Evolutionary conservation across 2,113 vertebrate species (phyloP), one percentile per base, ranked within the genome.

Genomic region (Larimichthys polyactis): DNA sequence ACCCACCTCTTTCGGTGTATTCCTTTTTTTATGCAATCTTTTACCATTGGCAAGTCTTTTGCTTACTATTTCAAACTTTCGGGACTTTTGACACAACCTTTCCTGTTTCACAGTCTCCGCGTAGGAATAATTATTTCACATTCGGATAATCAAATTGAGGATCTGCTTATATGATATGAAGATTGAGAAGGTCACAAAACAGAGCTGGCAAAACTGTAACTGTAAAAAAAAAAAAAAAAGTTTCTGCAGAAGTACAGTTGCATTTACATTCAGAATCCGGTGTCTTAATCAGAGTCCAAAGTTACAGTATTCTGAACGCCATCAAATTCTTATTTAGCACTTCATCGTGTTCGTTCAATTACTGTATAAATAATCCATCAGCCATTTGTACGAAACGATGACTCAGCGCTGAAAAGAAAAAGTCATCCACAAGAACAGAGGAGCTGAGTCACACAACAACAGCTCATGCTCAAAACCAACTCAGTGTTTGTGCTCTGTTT

Each of bases 381-480:
- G 68, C 69, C 63, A 64, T 86, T 87, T 70, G 81, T 72, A 82
- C 49, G 20, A 81, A 88, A 82, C 36, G 29, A 83, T 93, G 91
- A 94, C 65, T 93, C 89, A 91, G 78, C 32, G 80, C 44, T 78
- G 78, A 88, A 80, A 72, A 79, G 19, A 79, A 77, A 63, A 91
- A 88, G 87, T 93, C 89, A 89, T 91, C 90, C 59, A 88, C 90
- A 90, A 92, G 89, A 92, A 92, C 91, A 90, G 85, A 83, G 88
- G 76, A 82, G 71, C 71, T 94, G 91, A 93, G 72, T 94, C 92
- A 93, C 76, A 76, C 82, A 90, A 91, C 83, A 90, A 89, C 92
- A 89, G 85, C 76, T 88, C 84, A 58, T 71, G 60, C 79, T 75
- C 73, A 82, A 80, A 75, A 78, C 58, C 59, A 78, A 49, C 81